Percentiles rank a stretch among this genome's conserved stretches.
phyloP scores from a whole-genome alignment of 2,888 invertebrate species.

The Tiliacea citrago region DNA sequence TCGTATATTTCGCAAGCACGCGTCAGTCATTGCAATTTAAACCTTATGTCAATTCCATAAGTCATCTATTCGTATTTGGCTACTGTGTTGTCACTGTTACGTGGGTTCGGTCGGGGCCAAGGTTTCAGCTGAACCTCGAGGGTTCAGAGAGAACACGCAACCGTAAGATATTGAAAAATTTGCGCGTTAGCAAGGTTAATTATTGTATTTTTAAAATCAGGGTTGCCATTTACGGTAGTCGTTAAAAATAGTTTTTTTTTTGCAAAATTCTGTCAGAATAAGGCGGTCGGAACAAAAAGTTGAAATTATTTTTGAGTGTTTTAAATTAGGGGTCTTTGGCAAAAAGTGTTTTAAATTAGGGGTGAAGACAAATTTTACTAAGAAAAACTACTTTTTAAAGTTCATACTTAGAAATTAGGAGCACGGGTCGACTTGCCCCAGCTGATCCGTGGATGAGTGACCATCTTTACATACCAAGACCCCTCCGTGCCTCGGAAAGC shows the following conservation, averaged over 20 bases:
- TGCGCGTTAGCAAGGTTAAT: constrained; percentile 25
- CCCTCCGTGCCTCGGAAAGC: too few species aligned
- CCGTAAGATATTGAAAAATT: constrained; percentile 1
- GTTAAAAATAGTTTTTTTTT: neutral
- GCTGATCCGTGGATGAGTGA: too few species aligned
- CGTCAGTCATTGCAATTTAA: constrained; percentile 6
- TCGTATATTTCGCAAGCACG: neutral
- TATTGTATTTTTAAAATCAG: constrained; percentile 27
- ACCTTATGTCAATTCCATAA: neutral
- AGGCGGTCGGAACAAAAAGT: too few species aligned
- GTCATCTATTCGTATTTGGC: neutral
- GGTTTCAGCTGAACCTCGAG: constrained; percentile 29
- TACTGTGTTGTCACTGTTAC: constrained; percentile 22
- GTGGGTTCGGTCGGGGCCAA: constrained; percentile 51
- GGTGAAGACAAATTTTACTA: neutral
- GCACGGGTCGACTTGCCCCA: too few species aligned
- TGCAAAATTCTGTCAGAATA: too few species aligned
- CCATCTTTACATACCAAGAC: too few species aligned
- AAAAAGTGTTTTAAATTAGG: too few species aligned
- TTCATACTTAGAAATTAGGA: too few species aligned
- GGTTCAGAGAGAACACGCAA: constrained; percentile 9
- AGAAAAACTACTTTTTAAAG: too few species aligned
- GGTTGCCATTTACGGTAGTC: neutral
- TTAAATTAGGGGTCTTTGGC: neutral
- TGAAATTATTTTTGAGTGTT: neutral